Base-by-base conservation (phyloP, 2,888 invertebrate genomes). In the Lapara coniferarum region DNA sequence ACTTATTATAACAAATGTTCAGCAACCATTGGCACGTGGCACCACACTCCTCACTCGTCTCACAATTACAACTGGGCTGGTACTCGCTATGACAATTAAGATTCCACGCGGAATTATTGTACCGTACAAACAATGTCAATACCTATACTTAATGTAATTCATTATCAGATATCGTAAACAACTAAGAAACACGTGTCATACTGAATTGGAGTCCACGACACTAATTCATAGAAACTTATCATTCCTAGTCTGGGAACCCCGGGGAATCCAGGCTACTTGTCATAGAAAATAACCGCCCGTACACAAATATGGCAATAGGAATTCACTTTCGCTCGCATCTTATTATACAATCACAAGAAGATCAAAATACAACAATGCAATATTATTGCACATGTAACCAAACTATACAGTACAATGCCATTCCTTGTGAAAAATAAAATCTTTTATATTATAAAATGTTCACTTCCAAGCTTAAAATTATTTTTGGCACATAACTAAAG, bases 251-350 rank as follows among this genome's bases (percentile, higher is more conserved):
- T 37, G 37, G 37, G 8, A 37, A 37, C 1, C 8, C 37, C 37
- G 37, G 37, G 37, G 37, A 37, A 37, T 37, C 37, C 7, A 37
- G 8, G 37, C 37, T 37, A 37, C 37, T 37, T 37, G 37, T 37
- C 37, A 37, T 37, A 37, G 37, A 37, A 37, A 37, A 37, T 37
- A 37, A 37, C 66, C 58, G 19, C 68, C 71, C 25, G 89, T 87
- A 89, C 85, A 85, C 85, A 85, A 80, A 70, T 87, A 92, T 93
- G 93, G 93, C 92, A 91, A 89, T 90, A 92, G 91, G 91, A 93
- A 92, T 92, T 91, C 92, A 92, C 91, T 81, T 86, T 85, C 81
- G 85, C 88, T 85, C 89, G 85, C 71, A 72, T 73, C 81, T 87
- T 78, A 86, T 84, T 77, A 73, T 74, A 74, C 72, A 78, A 73